phyloP scores from a whole-genome alignment of 2,113 vertebrate genomes.

The Grus americana region DNA sequence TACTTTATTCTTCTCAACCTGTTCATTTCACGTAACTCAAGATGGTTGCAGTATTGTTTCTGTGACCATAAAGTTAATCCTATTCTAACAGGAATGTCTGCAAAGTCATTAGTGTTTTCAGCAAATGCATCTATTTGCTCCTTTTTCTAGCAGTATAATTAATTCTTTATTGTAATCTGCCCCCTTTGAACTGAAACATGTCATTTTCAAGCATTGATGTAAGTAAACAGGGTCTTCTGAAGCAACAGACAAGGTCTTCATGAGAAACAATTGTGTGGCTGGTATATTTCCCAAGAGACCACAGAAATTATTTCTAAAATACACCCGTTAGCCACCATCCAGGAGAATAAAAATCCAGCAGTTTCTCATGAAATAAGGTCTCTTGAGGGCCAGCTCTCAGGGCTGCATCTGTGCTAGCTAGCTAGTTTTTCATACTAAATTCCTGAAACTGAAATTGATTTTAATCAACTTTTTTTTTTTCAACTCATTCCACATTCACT shows the following conservation, averaged over 20 bases:
- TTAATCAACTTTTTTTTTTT: conserved; percentile 6
- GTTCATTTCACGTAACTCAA: not conserved
- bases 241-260: not conserved
- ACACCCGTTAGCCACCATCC: not conserved
- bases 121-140: not conserved
- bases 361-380: conserved; percentile 30
- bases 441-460: conserved; percentile 36
- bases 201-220: not conserved
- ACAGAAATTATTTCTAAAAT: conserved; percentile 36
- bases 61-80: not conserved
- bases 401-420: not conserved
- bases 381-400: not conserved
- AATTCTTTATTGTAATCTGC: not conserved
- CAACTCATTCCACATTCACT: not conserved
- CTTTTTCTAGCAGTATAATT: not conserved
- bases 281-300: conserved; percentile 8
- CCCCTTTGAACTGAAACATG: not conserved
- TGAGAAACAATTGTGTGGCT: not conserved
- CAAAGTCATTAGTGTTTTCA: not conserved
- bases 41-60: not conserved
- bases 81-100: not conserved
- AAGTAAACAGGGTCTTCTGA: conserved; percentile 25
- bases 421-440: conserved; percentile 13
- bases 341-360: not conserved
- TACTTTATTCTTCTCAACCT: not conserved